A percentile compares a stretch with the other conserved stretches of the same genome.
These are phyloP conservation scores for Propithecus perrieri DNA, from an alignment of 2,797 vertebrate species.

Conservation along the genomic window DNA sequence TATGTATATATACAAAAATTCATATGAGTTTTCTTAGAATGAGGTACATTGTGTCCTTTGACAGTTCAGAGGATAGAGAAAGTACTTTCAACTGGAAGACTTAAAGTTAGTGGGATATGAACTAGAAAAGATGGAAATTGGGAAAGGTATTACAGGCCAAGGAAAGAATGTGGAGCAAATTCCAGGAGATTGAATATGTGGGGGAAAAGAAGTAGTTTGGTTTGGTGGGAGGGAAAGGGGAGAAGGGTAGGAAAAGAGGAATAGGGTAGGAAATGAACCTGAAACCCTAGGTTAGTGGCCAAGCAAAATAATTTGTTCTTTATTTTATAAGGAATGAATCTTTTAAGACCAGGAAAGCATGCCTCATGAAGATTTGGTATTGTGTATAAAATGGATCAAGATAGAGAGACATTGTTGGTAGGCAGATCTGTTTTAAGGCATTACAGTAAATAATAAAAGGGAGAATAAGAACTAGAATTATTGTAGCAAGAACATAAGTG, in stretches of 20 bases:
- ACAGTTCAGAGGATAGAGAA: neutral
- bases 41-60: neutral
- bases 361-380: neutral
- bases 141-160: neutral
- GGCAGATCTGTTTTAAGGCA: constrained; percentile 38
- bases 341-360: neutral
- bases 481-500: constrained; percentile 28
- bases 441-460: constrained; percentile 24
- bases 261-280: neutral
- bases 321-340: constrained; percentile 2
- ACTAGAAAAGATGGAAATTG: constrained; percentile 16
- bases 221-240: neutral
- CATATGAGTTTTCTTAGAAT: neutral
- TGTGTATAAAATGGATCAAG: neutral
- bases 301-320: constrained; percentile 36
- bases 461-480: constrained; percentile 47
- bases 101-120: neutral
- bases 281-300: neutral
- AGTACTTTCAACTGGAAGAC: constrained; percentile 28
- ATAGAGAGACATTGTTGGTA: neutral
- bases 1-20: neutral
- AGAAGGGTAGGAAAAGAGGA: neutral
- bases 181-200: neutral
- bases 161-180: neutral
- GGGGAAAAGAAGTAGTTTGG: neutral